These are phyloP conservation scores for Stegana nigrithorax DNA, from an alignment of 2,888 invertebrate genomes.

Conservation along the genomic window DNA sequence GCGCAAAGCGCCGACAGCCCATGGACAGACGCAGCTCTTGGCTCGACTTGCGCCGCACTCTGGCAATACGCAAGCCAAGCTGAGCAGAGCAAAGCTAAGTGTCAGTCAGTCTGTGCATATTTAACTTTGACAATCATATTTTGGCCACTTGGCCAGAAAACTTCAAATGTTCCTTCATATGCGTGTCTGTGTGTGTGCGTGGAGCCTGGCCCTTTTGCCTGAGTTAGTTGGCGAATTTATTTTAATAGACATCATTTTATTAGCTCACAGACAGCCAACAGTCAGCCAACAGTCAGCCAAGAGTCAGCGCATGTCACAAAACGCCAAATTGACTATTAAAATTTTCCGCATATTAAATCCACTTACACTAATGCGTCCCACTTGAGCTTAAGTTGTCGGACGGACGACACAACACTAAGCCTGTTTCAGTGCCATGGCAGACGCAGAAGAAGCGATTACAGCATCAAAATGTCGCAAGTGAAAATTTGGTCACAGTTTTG, in stretches of 20 bases:
- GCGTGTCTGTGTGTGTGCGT: slow-evolving; percentile 28
- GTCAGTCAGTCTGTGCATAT: not conserved
- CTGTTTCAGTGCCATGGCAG: too few relatives aligned
- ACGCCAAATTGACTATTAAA: too few relatives aligned
- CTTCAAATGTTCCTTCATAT: not conserved
- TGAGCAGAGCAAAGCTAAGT: not conserved
- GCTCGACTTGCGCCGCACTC: not conserved
- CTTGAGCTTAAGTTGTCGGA: not conserved
- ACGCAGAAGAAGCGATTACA: too few relatives aligned
- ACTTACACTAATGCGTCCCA: slow-evolving; percentile 29
- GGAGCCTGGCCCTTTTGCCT: slow-evolving; percentile 40
- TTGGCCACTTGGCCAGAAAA: slow-evolving; percentile 1
- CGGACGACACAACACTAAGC: too few relatives aligned
- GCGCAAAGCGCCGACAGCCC: slow-evolving; percentile 39
- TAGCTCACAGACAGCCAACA: too few relatives aligned
- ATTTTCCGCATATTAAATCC: slow-evolving; percentile 53
- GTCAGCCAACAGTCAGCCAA: too few relatives aligned
- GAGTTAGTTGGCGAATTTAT: slow-evolving; percentile 5
- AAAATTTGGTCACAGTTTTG: too few relatives aligned
- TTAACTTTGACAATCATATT: slow-evolving; percentile 14
- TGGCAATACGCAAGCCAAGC: not conserved
- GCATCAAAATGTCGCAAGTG: too few relatives aligned
- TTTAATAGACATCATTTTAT: slow-evolving; percentile 16
- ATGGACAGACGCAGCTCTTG: not conserved
- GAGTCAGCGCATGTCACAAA: too few relatives aligned